A percentile compares a stretch with the other conserved stretches of the same genome.
phyloP scores from a whole-genome alignment of 2,113 vertebrate species.

The Hoplias malabaricus region DNA sequence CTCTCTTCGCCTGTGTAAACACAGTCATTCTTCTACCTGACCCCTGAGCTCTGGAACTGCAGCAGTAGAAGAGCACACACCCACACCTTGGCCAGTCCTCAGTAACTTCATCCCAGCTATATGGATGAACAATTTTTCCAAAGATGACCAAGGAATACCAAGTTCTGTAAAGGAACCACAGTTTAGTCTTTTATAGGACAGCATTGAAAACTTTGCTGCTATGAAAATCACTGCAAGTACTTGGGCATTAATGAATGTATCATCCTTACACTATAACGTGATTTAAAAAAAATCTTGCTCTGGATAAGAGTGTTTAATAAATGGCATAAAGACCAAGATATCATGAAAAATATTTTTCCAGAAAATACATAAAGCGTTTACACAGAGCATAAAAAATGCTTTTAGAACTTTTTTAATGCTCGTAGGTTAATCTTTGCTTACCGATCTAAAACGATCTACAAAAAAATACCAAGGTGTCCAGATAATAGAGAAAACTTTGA shows the following conservation, averaged over 20 bases:
- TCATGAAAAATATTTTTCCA: no score
- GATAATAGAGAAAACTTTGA: not conserved
- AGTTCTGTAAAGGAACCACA: not conserved
- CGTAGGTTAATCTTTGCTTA: no score
- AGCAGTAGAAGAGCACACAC: not conserved
- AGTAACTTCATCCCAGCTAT: not conserved
- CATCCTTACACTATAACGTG: no score
- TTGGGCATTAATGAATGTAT: no score
- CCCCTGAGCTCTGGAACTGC: conserved; percentile 15
- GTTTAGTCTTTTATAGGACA: not conserved
- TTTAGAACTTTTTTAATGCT: no score
- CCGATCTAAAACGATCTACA: not conserved
- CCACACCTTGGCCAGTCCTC: not conserved
- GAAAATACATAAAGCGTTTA: no score
- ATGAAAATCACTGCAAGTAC: no score
- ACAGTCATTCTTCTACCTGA: conserved; percentile 37
- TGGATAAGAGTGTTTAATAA: no score
- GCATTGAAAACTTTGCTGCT: not conserved
- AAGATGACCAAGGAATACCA: not conserved
- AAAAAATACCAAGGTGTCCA: not conserved
- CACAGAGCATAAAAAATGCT: no score
- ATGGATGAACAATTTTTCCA: no score
- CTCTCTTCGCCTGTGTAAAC: conserved; percentile 59
- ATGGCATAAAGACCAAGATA: no score
- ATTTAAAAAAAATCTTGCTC: no score